Evolutionary conservation across 2,113 vertebrate genomes (phyloP), one percentile per base, ranked within the genome.

Genomic region (Mormoops blainvillei): DNA sequence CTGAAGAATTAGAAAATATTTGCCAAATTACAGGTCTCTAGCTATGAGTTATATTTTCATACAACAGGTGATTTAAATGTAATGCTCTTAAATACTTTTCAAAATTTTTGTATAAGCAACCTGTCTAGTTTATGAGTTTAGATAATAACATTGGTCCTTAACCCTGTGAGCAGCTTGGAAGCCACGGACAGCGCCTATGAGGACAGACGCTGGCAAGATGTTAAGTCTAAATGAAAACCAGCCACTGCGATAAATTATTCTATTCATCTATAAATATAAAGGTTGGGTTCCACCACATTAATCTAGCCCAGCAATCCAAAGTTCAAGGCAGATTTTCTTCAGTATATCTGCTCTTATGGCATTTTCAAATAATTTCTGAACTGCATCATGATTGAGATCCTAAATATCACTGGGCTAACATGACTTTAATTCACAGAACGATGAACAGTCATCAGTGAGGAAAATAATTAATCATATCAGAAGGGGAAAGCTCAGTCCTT

Each of bases 281-380:
- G 38, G 54, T 6, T 58, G 67, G 26, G 7, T 74, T 84, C 90
- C 70, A 87, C 52, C 52, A 83, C 54, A 56, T 73, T 96, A 73
- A 97, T 96, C 89, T 88, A 74, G 26, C 94, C 80, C 61, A 89
- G 76, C 93, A 96, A 81, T 76, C 91, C 33, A 58, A 84, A 56
- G 50, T 93, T 98, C 89, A 89, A 97, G 71, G 96, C 93, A 94
- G 94, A 85, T 87, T 97, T 97, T 78, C 87, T 97, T 88, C n/a
- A 74, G 76, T 36, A 67, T 89, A 97, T 91, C 93, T 97, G 78
- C 73, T 94, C 96, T 71, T 52, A 41, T 80, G 71, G 93, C 48
- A 95, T 95, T 94, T 92, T 98, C 77, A 95, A 89, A 95, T 96
- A 96, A 97, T 97, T 96, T 87, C 87, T 92, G 93, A 84, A 96